These are phyloP conservation scores for Pyrocephalus nanus DNA, from an alignment of 2,797 vertebrate genomes.

Conservation along the genomic window DNA sequence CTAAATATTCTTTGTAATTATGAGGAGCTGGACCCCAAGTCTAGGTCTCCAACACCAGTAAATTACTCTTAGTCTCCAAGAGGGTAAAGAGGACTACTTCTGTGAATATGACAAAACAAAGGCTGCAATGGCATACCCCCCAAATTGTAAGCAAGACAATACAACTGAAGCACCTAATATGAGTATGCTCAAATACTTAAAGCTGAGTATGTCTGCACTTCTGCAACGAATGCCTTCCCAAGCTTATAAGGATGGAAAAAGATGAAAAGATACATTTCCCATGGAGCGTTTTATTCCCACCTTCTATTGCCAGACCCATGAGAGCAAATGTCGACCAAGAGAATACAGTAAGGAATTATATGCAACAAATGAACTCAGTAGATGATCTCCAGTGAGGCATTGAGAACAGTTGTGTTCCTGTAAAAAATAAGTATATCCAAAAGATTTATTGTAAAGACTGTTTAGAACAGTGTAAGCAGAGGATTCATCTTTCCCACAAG, in stretches of 20 bases:
- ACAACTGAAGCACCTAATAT: background rate
- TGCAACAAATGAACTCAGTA: background rate
- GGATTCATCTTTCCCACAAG: constrained; percentile 7
- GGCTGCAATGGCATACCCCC: background rate
- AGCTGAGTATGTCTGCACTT: background rate
- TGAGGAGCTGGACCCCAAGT: background rate
- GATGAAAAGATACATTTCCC: background rate
- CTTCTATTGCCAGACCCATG: background rate
- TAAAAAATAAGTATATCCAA: background rate
- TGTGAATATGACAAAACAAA: background rate
- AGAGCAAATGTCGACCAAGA: background rate
- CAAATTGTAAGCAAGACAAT: background rate
- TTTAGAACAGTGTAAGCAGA: background rate
- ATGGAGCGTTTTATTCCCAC: background rate
- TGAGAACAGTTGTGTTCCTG: background rate
- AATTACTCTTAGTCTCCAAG: background rate
- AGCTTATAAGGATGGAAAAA: background rate
- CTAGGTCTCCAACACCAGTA: background rate
- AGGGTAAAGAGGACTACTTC: background rate
- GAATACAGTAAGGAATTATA: background rate
- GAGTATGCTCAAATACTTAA: background rate
- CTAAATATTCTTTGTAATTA: background rate
- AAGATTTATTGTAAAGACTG: background rate
- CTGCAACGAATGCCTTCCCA: background rate
- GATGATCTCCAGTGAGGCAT: background rate